Conservation (phyloP, 2,113 vertebrate genomes). For the Amphiprion ocellaris region DNA sequence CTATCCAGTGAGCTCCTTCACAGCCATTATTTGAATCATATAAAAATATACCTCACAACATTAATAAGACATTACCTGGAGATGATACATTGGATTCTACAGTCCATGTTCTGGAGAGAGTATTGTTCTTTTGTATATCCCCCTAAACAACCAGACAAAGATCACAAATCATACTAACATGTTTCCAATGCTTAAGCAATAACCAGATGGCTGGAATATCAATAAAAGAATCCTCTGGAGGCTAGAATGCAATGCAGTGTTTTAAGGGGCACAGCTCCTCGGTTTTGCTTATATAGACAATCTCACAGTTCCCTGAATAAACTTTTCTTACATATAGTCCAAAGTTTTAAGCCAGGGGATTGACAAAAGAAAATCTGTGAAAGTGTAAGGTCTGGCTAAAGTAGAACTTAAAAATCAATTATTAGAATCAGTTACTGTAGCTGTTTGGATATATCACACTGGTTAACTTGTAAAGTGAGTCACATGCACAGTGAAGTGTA, state of each 20-base stretch:
- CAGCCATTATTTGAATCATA: no score
- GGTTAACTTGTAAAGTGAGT: not conserved
- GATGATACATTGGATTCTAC: not conserved
- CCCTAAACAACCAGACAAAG: not conserved
- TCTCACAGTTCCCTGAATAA: not conserved
- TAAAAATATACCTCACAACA: no score
- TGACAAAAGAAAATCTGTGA: not conserved
- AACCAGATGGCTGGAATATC: not conserved
- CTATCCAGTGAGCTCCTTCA: no score
- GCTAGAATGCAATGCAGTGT: not conserved
- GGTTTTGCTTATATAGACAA: not conserved
- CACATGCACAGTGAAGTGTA: not conserved
- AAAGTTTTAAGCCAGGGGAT: not conserved
- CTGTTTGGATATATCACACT: not conserved
- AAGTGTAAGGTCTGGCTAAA: not conserved
- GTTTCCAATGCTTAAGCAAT: not conserved
- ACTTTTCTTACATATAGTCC: not conserved
- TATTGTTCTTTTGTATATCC: not conserved
- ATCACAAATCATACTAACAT: not conserved
- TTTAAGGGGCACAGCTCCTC: not conserved
- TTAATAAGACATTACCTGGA: no score
- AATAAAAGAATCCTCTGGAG: not conserved
- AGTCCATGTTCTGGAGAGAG: not conserved
- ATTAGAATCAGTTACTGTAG: not conserved
- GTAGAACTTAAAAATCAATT: not conserved